These are phyloP conservation scores for Pelochelys cantorii DNA, from an alignment of 2,797 vertebrate species.

Conservation along the genomic window DNA sequence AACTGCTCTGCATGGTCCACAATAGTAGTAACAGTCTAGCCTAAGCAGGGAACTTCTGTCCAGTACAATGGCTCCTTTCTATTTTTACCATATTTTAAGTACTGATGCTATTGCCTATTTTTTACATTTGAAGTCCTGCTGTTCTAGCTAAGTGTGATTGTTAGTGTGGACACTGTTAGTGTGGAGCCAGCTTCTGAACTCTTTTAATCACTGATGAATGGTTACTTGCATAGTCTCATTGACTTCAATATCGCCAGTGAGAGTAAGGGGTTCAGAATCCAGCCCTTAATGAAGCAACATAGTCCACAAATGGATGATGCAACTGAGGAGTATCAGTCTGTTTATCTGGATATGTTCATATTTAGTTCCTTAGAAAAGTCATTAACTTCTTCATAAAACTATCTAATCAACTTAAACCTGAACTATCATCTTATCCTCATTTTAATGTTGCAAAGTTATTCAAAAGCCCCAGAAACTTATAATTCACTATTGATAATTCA, in stretches of 20 bases:
- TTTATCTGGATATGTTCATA: not conserved
- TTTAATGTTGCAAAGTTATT: not conserved
- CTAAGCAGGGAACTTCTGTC: too few species aligned
- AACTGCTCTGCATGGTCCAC: too few species aligned
- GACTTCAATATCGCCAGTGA: not conserved
- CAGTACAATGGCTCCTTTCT: too few species aligned
- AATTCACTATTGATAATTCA: not conserved
- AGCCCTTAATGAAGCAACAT: not conserved
- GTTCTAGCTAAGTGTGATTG: not conserved
- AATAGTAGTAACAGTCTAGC: too few species aligned
- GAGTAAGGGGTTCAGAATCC: not conserved
- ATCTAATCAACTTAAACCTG: accelerated
- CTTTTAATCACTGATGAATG: not conserved
- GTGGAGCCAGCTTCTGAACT: not conserved
- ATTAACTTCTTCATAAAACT: not conserved
- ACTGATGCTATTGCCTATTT: too few species aligned
- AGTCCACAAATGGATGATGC: not conserved
- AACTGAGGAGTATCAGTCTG: not conserved
- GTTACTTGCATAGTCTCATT: not conserved
- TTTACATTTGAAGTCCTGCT: too few species aligned
- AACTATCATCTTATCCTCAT: not conserved
- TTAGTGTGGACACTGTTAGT: not conserved
- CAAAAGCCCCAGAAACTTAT: not conserved
- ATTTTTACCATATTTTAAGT: too few species aligned
- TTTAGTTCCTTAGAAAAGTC: not conserved